These are phyloP conservation scores for Lycocerus yunnanus DNA, from an alignment of 2,888 invertebrate genomes.

Conservation along the genomic window DNA sequence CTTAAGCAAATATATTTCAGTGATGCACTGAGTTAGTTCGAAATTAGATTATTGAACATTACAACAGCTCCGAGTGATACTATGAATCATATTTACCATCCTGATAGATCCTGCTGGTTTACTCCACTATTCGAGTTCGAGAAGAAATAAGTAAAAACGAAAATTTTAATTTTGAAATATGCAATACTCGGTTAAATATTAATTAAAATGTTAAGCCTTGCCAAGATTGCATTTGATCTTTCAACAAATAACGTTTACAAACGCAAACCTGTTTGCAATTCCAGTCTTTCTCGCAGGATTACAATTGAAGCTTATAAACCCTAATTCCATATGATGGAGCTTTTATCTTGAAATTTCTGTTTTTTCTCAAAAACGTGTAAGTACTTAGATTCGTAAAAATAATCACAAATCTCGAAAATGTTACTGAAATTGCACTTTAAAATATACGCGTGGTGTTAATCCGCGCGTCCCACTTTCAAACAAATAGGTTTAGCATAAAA, in stretches of 20 bases:
- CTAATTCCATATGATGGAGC: neutral
- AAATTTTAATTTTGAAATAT: neutral
- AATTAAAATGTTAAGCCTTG: neutral
- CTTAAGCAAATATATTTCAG: no score
- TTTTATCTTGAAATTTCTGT: neutral
- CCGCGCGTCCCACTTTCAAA: no score
- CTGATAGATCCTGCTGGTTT: no score
- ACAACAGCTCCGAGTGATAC: no score
- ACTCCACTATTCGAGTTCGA: no score
- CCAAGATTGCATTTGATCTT: neutral
- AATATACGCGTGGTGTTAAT: neutral
- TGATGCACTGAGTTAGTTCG: no score
- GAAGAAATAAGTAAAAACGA: no score
- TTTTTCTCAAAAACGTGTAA: neutral
- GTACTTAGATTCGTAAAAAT: neutral
- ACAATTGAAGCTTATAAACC: neutral
- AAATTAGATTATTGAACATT: no score
- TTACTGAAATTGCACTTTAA: neutral
- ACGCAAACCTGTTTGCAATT: neutral
- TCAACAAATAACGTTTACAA: neutral
- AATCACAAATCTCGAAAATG: neutral
- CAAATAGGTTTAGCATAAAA: neutral
- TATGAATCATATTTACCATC: no score
- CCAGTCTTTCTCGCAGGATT: neutral
- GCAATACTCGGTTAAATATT: neutral